A percentile compares a stretch with the other conserved stretches of the same genome.
These are phyloP conservation scores for Tenebrio molitor DNA, from an alignment of 1,140 invertebrate species.

Conservation along the genomic window DNA sequence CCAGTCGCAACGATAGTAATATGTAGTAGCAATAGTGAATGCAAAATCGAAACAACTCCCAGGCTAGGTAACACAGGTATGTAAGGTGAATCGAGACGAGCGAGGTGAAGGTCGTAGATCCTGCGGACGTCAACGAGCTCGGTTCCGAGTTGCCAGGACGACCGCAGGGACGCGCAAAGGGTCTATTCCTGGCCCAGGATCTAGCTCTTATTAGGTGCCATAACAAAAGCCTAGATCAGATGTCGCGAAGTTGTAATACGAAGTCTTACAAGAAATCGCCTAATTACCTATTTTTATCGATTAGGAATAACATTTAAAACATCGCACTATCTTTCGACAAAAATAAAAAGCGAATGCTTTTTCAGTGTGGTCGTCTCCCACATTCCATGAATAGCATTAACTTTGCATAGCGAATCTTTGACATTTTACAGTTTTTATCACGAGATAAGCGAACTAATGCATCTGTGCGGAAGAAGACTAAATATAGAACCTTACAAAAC, in stretches of 20 bases:
- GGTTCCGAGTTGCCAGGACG: slow-evolving; percentile 47
- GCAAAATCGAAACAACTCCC: neutral
- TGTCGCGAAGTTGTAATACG: neutral
- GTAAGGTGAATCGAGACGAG: slow-evolving; percentile 23
- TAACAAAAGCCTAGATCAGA: neutral
- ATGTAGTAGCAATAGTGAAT: no score
- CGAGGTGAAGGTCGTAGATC: slow-evolving; percentile 27
- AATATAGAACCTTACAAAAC: slow-evolving; percentile 39
- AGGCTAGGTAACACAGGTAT: slow-evolving; percentile 10
- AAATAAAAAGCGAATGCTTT: no score
- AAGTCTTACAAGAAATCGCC: no score
- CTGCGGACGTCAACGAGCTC: slow-evolving; percentile 35
- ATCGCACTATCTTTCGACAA: no score
- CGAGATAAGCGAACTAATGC: slow-evolving; percentile 11
- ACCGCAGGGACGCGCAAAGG: slow-evolving; percentile 48
- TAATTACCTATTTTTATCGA: no score
- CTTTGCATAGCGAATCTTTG: slow-evolving; percentile 7
- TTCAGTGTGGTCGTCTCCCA: no score
- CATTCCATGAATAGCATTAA: neutral
- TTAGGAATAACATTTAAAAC: no score
- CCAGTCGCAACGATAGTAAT: no score
- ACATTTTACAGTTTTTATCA: slow-evolving; percentile 16
- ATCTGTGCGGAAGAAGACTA: slow-evolving; percentile 32
- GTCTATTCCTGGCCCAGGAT: slow-evolving; percentile 48
- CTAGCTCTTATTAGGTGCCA: neutral